Conservation (phyloP, 2,888 invertebrate species). For the Oscheius sp. region DNA sequence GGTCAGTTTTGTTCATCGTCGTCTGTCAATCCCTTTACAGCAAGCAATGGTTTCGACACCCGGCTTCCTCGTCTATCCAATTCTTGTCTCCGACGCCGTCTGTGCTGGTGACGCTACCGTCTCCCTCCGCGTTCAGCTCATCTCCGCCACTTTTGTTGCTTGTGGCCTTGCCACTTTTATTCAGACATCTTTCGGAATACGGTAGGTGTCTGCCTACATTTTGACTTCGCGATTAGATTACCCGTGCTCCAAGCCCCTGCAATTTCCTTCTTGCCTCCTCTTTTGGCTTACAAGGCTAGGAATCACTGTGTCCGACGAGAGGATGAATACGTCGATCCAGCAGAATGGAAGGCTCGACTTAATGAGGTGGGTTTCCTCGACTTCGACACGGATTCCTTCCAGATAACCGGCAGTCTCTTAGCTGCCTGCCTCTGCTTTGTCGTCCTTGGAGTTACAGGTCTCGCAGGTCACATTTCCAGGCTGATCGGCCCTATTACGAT, state of each 20-base stretch:
- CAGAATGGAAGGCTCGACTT: conserved; percentile 52
- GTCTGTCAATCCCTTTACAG: conserved; percentile 37
- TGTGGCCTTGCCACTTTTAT: conserved; percentile 65
- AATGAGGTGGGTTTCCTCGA: not conserved
- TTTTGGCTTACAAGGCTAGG: conserved; percentile 51
- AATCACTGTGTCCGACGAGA: conserved; percentile 51
- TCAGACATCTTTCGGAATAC: conserved; percentile 65
- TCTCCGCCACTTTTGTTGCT: conserved; percentile 66
- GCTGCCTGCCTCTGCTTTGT: conserved; percentile 65
- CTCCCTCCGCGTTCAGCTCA: conserved; percentile 64
- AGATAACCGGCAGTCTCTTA: conserved; percentile 67
- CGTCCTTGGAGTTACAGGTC: conserved; percentile 62
- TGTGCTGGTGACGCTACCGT: conserved; percentile 65
- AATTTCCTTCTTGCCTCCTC: conserved; percentile 69
- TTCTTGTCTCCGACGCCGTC: conserved; percentile 59
- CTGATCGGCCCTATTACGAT: conserved; percentile 70
- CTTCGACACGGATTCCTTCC: conserved; percentile 24
- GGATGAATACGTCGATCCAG: conserved; percentile 57
- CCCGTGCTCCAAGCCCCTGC: conserved; percentile 70
- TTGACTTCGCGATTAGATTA: conserved; percentile 28
- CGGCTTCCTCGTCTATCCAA: conserved; percentile 65
- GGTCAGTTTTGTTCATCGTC: not conserved
- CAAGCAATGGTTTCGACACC: conserved; percentile 69
- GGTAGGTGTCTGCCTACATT: conserved; percentile 42
- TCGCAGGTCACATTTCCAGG: conserved; percentile 64